These are phyloP conservation scores for Rhabdomys dilectus DNA, from an alignment of 2,113 vertebrate species.

Conservation along the genomic window DNA sequence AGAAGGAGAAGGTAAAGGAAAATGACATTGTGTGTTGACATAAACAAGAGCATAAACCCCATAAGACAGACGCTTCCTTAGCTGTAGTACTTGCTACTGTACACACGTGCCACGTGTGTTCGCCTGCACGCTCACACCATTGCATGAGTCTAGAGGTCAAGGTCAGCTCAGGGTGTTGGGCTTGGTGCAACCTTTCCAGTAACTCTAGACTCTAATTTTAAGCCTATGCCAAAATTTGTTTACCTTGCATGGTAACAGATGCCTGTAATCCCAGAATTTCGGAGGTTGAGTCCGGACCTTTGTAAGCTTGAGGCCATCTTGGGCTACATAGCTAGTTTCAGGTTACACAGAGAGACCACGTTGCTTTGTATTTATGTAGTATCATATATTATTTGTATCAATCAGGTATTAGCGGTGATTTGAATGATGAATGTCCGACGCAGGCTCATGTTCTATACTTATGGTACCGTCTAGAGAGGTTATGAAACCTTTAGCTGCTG, in stretches of 20 bases:
- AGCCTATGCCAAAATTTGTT: constrained; percentile 35
- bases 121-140: neutral
- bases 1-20: too few species aligned
- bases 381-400: constrained; percentile 24
- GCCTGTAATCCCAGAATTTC: neutral
- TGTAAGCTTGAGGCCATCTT: neutral
- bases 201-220: constrained; percentile 30
- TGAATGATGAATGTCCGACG: neutral
- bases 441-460: neutral
- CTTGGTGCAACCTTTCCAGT: neutral
- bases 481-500: neutral
- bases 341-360: neutral
- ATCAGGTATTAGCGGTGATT: neutral
- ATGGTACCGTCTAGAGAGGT: neutral
- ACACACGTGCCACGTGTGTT: neutral
- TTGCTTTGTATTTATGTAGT: neutral
- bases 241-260: neutral
- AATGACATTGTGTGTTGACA: neutral
- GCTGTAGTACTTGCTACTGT: neutral
- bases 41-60: neutral
- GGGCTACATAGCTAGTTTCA: neutral
- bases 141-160: neutral
- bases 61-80: neutral
- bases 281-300: neutral
- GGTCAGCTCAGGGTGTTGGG: neutral